Percentiles rank a stretch among this genome's conserved stretches.
Conservation (phyloP, 2,113 vertebrate species). For the Actinemys pallida region DNA sequence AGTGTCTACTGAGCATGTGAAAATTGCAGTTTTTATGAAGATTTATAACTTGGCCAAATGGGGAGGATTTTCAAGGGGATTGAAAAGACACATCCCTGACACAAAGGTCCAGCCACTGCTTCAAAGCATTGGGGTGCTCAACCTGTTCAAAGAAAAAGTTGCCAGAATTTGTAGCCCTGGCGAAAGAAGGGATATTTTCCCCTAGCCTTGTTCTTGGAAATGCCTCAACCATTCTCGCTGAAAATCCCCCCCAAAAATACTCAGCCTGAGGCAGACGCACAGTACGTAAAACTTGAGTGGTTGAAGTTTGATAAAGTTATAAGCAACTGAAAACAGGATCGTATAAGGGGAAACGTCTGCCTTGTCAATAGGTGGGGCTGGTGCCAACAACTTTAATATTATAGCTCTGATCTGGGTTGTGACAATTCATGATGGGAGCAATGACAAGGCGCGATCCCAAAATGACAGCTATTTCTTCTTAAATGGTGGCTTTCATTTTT, state of each 20-base stretch:
- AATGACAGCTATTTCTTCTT: not conserved
- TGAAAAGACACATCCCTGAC: not conserved
- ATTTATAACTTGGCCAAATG: not conserved
- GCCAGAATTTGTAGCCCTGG: not conserved
- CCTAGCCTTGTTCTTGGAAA: rapidly evolving
- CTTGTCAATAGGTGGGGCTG: not conserved
- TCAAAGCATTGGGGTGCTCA: not conserved
- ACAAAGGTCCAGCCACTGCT: not conserved
- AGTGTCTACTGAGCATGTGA: no score
- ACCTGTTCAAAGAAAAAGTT: not conserved
- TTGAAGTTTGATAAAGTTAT: not conserved
- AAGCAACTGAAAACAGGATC: not conserved
- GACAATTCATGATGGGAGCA: not conserved
- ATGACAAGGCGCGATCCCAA: not conserved
- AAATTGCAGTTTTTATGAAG: not conserved
- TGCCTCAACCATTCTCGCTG: not conserved
- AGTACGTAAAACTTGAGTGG: not conserved
- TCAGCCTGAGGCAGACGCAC: not conserved
- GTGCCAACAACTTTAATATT: no score
- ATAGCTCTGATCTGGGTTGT: not conserved
- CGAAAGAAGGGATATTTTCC: not conserved
- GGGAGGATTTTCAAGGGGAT: not conserved
- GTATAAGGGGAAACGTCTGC: not conserved
- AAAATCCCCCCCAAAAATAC: constrained; percentile 13
- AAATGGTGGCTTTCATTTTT: not conserved